Evolutionary conservation across 1,140 invertebrate species (phyloP), one percentile per base, ranked within the genome.

Genomic region (Orussus abietinus): DNA sequence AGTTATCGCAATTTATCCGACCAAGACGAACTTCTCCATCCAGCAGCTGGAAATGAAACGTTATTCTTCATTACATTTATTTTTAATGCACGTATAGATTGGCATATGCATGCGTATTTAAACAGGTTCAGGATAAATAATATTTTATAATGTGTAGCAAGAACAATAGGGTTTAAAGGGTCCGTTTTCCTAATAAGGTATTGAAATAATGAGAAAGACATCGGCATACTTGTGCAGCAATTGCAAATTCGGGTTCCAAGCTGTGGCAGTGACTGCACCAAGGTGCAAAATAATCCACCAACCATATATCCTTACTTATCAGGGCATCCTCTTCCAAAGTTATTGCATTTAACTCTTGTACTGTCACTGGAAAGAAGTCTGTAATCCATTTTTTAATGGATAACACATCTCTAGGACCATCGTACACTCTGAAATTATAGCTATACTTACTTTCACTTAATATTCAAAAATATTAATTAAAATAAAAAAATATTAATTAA

Each of bases 271-370:
- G 83, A 4, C 79, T 79, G 68, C 85, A 88, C 84, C 85, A 88
- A 0, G 85, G 84, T 4, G 84, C 82, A 65, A 79, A 88, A 63
- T 83, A 89, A 62, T 88, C 83, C 9, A 89, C 68, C 9, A 88
- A 45, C 81, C 83, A 86, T 52, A 80, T 36, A 3, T 67, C 60
- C 10, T 62, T 57, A 26, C 56, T 72, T 1, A 57, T 55, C 14
- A 80, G 47, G 12, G 80, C 64, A 11, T 70, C 41, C 10, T 62
- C 54, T 18, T 69, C 62, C 29, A 77, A 74, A 5, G 53, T 55
- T 2, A 49, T 46, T 28, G 55, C 55, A 46, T 57, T 64, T 1
- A 80, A 57, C 14, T 69, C 50, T 25, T 57, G 45, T 5, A 79
- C 67, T 42, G 58, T 66, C 12, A 73, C 74, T 4, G 83, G 81